Base-by-base conservation (phyloP, 2,113 vertebrate genomes). In the Cyanoliseus patagonus region DNA sequence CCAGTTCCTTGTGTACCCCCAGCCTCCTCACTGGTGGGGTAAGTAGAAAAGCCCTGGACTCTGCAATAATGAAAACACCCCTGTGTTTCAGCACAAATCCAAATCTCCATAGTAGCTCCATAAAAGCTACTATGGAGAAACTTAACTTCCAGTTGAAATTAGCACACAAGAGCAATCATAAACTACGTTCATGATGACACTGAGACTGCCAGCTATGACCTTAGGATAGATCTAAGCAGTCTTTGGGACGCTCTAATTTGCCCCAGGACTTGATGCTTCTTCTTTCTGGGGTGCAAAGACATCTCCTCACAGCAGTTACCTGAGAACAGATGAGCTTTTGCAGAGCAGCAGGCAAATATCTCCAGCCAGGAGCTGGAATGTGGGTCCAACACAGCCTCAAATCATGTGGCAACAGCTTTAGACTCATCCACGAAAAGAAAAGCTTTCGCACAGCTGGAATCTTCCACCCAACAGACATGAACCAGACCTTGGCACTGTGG, bases 191-290 rank as follows among this genome's bases (percentile, higher is more conserved):
- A 3, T 0, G 7, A 46, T 22, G 44, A 37, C 20, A 4, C 37
- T 2, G 31, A 13, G 23, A 20, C 33, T 4, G 6, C 8, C 46
- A 35, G 20, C 9, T 7, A 0, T 1, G n/a, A 37, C 28, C 44
- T 55, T 41, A 20, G 51, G 6, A 7, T 3, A 25, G 51, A 61
- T 25, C 35, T 49, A 49, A 74, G 10, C 24, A 47, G 27, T 12
- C 23, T 53, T 47, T 42, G 69, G 49, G 55, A 53, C 30, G 49
- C 49, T 80, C 25, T 24, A 41, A 30, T 20, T 59, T 70, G 37
- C 24, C 49, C 28, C 15, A 28, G 25, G 30, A 41, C 63, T 27
- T 51, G 20, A 52, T 3, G 7, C 31, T 24, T 64, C 49, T 24
- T 64, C 49, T 46, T 93, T 39, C 37, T 20, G 49, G 49, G 30